Evolutionary conservation across 1,140 invertebrate species (phyloP).

Genomic region (Drosophila lacteicornis): DNA sequence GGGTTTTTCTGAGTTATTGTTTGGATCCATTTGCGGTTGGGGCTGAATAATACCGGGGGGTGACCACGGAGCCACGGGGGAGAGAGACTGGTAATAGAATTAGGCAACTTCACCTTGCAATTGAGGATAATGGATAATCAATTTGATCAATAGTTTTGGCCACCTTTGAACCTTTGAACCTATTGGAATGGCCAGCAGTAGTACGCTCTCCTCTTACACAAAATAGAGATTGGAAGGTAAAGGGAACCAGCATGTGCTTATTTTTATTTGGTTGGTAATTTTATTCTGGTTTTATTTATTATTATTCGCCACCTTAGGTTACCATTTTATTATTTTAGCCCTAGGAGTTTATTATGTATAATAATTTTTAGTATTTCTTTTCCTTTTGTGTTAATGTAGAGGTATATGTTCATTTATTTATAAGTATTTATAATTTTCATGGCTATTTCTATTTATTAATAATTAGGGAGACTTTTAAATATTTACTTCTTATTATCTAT

Average conservation of each 20-base stretch:
- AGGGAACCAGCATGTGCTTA: background rate
- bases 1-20: constrained; percentile 75
- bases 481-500: no score
- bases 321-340: background rate
- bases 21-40: constrained; percentile 58
- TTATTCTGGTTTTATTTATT: background rate
- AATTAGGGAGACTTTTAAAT: no score
- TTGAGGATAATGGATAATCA: constrained; percentile 49
- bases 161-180: constrained; percentile 37
- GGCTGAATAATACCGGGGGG: background rate
- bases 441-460: no score
- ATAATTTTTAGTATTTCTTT: no score
- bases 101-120: constrained; percentile 26
- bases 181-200: background rate
- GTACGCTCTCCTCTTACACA: background rate
- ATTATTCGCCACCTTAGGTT: background rate
- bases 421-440: no score
- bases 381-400: no score
- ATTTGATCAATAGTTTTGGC: constrained; percentile 48
- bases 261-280: background rate
- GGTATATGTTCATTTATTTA: no score
- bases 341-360: no score
- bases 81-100: constrained; percentile 35
- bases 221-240: background rate
- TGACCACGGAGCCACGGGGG: no score